phyloP scores from a whole-genome alignment of 1,140 invertebrate species.

The Orchestia grillus region DNA sequence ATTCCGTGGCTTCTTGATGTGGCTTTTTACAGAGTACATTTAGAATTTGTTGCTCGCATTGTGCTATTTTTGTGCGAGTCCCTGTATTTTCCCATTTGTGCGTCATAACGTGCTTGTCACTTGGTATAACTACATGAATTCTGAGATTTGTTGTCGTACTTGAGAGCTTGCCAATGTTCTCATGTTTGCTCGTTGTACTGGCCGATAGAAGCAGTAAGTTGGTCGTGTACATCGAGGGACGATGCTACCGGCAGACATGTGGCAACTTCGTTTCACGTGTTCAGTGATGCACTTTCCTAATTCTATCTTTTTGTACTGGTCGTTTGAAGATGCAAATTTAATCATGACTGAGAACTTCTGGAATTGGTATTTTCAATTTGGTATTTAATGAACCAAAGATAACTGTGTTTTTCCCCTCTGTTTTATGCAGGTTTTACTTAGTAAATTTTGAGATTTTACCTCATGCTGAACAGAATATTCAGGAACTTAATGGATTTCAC shows the following conservation, averaged over 20 bases:
- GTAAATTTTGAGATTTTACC: no score
- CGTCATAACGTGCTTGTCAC: not conserved
- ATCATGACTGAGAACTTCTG: no score
- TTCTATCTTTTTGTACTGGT: not conserved
- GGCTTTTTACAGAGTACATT: not conserved
- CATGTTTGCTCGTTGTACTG: no score
- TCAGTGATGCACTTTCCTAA: not conserved
- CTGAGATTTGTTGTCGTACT: not conserved
- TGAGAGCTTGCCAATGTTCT: not conserved
- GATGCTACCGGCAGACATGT: not conserved
- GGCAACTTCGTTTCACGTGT: not conserved
- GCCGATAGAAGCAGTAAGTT: no score
- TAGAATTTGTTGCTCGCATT: not conserved
- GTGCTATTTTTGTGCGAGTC: not conserved
- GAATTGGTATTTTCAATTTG: no score
- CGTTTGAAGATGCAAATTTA: no score
- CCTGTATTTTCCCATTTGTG: not conserved
- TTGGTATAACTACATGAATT: not conserved
- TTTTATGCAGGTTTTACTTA: no score
- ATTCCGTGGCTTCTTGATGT: not conserved
- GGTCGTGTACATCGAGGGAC: not conserved
- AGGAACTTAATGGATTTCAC: no score
- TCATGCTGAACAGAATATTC: no score
- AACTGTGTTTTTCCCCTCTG: no score
- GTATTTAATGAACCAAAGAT: no score